A percentile compares a stretch with the other conserved stretches of the same genome.
phyloP scores from a whole-genome alignment of 1,140 invertebrate genomes.

The Proctacanthus coquilletti region DNA sequence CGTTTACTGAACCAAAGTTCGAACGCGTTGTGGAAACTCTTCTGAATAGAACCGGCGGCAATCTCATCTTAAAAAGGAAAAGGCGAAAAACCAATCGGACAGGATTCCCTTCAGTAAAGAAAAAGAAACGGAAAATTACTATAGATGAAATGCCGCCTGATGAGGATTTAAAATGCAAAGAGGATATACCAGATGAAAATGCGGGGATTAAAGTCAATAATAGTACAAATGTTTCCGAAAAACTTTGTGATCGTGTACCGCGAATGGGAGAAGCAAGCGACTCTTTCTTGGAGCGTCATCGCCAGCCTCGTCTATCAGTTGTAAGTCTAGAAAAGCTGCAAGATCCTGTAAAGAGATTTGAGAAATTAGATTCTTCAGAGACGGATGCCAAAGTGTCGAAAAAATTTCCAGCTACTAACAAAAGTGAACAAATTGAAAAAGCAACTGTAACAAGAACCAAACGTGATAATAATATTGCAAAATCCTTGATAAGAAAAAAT shows the following conservation, averaged over 20 bases:
- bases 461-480: no score
- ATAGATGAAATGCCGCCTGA: slow-evolving; percentile 7
- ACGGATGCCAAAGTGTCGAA: no score
- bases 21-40: slow-evolving; percentile 24
- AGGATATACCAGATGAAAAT: neutral
- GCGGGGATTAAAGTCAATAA: neutral
- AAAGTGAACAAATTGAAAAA: no score
- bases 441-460: no score
- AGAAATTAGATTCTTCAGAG: neutral
- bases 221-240: slow-evolving; percentile 17
- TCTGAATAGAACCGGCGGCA: slow-evolving; percentile 20
- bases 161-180: slow-evolving; percentile 4
- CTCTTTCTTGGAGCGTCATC: slow-evolving; percentile 41
- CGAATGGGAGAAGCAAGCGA: slow-evolving; percentile 44
- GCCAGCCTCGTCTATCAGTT: slow-evolving; percentile 35
- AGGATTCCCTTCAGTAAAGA: slow-evolving; percentile 70
- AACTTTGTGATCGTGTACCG: slow-evolving; percentile 44
- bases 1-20: slow-evolving; percentile 11
- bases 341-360: slow-evolving; percentile 23
- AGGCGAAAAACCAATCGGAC: slow-evolving; percentile 70
- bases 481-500: no score
- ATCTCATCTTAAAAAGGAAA: slow-evolving; percentile 46
- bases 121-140: slow-evolving; percentile 58
- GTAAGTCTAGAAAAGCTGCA: slow-evolving; percentile 40
- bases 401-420: no score